Evolutionary conservation across 2,888 invertebrate genomes (phyloP), one percentile per base, ranked within the genome.

Genomic region (Habrosyne pyritoides): DNA sequence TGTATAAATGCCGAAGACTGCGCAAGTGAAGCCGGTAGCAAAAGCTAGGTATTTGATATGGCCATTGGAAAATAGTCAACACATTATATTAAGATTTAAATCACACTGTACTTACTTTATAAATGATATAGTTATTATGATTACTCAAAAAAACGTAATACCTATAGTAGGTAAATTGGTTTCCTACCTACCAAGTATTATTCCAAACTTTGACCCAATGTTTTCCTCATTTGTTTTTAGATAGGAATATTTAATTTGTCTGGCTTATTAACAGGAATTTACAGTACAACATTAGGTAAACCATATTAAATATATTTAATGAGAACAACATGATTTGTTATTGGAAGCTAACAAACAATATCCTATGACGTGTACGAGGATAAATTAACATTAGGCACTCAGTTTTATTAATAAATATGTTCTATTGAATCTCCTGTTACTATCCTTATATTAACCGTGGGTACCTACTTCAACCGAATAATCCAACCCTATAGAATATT

Each of bases 401-500:
- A 36, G 3, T 14, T 6, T n/a, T 14, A 36, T 14, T 36, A 1
- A 7, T 36, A 12, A 18, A 18, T 14, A 36, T 36, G 36, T 36
- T 36, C 14, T n/a, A 24, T 7, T 24, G 24, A 7, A 24, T 24
- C 24, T 24, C n/a, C n/a, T n/a, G n/a, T n/a, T n/a, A 28, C 28
- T 33, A 42, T 8, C 1, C 1, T 14, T 18, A 42, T 42, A 42
- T 12, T 42, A 7, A 18, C 2, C 6, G 12, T 12, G 12, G 26
- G 26, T 26, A 2, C n/a, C n/a, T n/a, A n/a, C n/a, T 1, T 30
- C 53, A 53, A 57, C 57, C 55, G 47, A 58, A 36, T 36, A 5
- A n/a, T 12, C 33, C 12, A 8, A 33, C 8, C 33, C 33, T 56
- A 56, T 63, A 71, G 56, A 66, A 65, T 66, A 73, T 67, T 62